phyloP scores from a whole-genome alignment of 53 echinoderm and acorn worm species.

The Mesocentrotus franciscanus region DNA sequence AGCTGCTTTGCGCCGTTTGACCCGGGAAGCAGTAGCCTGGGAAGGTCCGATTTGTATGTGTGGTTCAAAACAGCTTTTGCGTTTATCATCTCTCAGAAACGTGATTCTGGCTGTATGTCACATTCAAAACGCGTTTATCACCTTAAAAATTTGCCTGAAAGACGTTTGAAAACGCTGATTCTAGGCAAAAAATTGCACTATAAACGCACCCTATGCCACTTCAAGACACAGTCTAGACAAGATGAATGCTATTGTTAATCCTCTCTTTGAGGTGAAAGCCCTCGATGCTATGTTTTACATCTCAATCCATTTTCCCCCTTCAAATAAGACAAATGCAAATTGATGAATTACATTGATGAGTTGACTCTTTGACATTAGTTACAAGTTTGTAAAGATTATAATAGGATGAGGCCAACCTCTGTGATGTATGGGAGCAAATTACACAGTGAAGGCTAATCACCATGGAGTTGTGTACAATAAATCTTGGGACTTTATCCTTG shows the following conservation, averaged over 20 bases:
- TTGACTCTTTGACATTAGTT: constrained; percentile 20
- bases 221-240: neutral
- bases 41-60: too few species aligned
- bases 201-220: too few species aligned
- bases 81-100: too few species aligned
- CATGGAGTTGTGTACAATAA: constrained; percentile 22
- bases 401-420: neutral
- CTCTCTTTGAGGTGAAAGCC: neutral
- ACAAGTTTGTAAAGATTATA: constrained; percentile 29
- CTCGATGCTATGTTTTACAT: neutral
- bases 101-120: too few species aligned
- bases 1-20: too few species aligned
- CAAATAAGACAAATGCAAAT: neutral
- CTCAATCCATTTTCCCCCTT: neutral
- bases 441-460: constrained; percentile 33
- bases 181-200: too few species aligned
- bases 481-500: constrained; percentile 40
- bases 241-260: neutral
- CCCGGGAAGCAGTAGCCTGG: too few species aligned
- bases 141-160: too few species aligned
- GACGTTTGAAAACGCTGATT: too few species aligned
- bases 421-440: constrained; percentile 38
- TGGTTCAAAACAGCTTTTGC: too few species aligned
- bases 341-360: constrained; percentile 46
- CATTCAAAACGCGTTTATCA: too few species aligned